Conservation (phyloP, 2,888 invertebrate genomes). For the Pegoplata infirma region DNA sequence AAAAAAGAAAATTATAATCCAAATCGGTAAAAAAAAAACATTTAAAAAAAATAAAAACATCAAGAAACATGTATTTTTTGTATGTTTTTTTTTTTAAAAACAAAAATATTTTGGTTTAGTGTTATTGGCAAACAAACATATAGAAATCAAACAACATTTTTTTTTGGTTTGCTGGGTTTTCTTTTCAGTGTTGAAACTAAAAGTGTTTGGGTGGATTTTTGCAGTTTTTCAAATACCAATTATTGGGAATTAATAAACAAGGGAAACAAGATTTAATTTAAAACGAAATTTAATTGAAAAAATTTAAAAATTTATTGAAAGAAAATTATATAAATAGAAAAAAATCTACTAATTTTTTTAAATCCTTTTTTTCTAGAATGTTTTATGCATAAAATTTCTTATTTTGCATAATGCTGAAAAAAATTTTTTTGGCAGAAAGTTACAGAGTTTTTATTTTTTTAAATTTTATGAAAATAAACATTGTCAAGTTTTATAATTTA, state of each 20-base stretch:
- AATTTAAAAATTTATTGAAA: neutral
- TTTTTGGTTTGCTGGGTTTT: conserved; percentile 46
- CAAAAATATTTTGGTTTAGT: conserved; percentile 4
- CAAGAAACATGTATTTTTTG: conserved; percentile 32
- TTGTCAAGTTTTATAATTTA: conserved; percentile 1
- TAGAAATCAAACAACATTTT: neutral
- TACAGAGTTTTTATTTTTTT: neutral
- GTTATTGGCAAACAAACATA: conserved; percentile 13
- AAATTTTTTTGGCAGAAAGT: neutral
- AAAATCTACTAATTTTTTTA: neutral
- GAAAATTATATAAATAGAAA: neutral
- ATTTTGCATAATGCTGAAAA: neutral
- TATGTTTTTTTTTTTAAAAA: neutral
- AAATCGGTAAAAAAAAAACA: conserved; percentile 21
- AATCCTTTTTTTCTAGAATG: neutral
- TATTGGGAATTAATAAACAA: neutral
- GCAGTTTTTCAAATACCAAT: neutral
- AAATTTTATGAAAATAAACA: neutral
- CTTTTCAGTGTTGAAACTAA: neutral
- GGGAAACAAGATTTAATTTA: too few species aligned
- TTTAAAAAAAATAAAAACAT: conserved; percentile 31
- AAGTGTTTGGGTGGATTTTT: neutral
- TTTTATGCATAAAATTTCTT: too few species aligned
- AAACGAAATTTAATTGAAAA: neutral
- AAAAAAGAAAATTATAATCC: conserved; percentile 3